Base-by-base conservation (phyloP, 2,113 vertebrate genomes). In the Cyanoliseus patagonus region DNA sequence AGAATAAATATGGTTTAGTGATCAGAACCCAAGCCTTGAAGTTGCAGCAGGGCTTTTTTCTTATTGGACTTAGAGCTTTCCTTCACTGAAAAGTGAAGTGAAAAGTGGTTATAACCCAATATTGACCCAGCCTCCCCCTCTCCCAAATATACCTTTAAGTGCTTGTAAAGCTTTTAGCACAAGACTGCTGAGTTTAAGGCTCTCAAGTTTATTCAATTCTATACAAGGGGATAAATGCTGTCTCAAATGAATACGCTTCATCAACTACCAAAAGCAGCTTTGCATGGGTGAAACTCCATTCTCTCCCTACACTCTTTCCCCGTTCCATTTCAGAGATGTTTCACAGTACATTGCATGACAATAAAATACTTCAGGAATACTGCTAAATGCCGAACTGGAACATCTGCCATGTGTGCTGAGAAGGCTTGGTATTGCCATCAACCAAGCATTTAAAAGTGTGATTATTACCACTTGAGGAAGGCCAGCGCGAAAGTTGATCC, bases 361-460 rank as follows among this genome's bases (percentile, higher is more conserved):
- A 66, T 25, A 74, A 42, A 83, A 67, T 5, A 61, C 9, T 42
- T 75, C 2, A 4, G 64, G 27, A 89, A 67, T 28, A 77, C 22
- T 83, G 22, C 37, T 83, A 85, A 82, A 66, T 9, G 17, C 28
- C 80, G 25, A 53, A 49, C 35, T 49, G 53, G 81, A 90, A 83
- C n/a, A 62, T 3, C 31, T 57, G 19, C 4, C 0, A 9, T 2
- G 0, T 52, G 35, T 44, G 59, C n/a, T 19, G 33, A 83, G 72
- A 80, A 69, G 17, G 31, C 62, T 11, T 28, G 33, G 33, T 49
- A 57, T 14, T 59, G 41, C 9, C 66, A 79, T 35, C 55, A 86
- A 35, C 8, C 20, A 66, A 49, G 35, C 37, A n/a, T 39, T 89
- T 44, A 9, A 22, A 87, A 80, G 37, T 33, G 31, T 27, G 17